Base-by-base conservation (phyloP, 2,888 invertebrate species). In the Drosophila austrosaltans region DNA sequence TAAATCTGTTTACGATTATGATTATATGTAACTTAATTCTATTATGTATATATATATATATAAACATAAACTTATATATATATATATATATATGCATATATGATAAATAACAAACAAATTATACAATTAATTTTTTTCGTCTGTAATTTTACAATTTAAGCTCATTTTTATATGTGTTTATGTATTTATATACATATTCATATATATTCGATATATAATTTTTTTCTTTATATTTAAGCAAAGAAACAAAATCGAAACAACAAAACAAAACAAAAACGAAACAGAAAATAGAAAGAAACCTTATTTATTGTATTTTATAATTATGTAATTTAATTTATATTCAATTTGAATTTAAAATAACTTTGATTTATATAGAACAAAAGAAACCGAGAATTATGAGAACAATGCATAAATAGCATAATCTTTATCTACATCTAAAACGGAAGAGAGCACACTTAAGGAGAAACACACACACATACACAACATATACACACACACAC, bases 261-360 rank as follows among this genome's bases (percentile, higher is more conserved):
- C 7, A 36, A 36, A 36, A 36, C 36, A 36, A 36, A 75, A 71
- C 60, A 74, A 48, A 48, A 48, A 10, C 72, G 66, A 66, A 79
- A 72, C 72, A 59, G 61, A 79, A 72, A 72, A 70, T 65, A 67
- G 42, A 80, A 60, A 44, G 65, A 69, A 61, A 83, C 71, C 79
- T 83, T 82, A 82, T 83, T 83, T 83, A 83, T 83, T 86, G 87
- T 83, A 83, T 75, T 83, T 82, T 83, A 79, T 81, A 83, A 86
- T 86, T 79, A 72, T 72, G 67, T 67, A 78, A 79, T 86, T 86
- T 79, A 74, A 81, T 79, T 75, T 77, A 70, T 16, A 74, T 53
- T 39, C 63, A 67, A 59, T 65, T 69, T 56, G 25, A 69, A 70
- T 63, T 76, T 57, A 62, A 65, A 65, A 69, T 68, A 75, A 25